Conservation (phyloP, 2,888 invertebrate species). For the Drosophila ochracea region DNA sequence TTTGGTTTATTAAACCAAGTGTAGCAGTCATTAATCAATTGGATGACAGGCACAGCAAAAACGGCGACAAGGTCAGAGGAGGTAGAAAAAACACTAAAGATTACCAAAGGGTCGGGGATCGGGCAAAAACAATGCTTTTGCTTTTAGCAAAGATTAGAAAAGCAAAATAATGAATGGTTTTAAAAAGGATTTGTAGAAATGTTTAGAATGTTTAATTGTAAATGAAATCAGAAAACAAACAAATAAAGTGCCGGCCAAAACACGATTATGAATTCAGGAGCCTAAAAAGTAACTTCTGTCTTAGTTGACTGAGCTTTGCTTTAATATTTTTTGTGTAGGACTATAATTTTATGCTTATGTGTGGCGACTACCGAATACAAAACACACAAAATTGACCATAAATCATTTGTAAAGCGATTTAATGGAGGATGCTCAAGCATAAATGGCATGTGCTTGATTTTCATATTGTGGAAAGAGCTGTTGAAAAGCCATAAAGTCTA, state of each 20-base stretch:
- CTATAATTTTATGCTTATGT: neutral
- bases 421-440: neutral
- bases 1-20: constrained; percentile 27
- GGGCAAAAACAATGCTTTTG: neutral
- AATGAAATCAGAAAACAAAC: neutral
- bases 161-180: neutral
- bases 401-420: neutral
- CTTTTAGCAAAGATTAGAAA: too few relatives aligned
- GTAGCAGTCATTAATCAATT: constrained; percentile 46
- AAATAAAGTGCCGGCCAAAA: neutral
- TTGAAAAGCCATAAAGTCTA: neutral
- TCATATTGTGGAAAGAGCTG: neutral
- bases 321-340: neutral
- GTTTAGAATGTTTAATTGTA: neutral
- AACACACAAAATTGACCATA: neutral
- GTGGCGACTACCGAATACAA: neutral
- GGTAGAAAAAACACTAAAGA: constrained; percentile 4
- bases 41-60: constrained; percentile 23
- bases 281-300: neutral
- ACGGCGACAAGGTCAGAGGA: neutral
- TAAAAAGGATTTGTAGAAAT: neutral
- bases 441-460: too few relatives aligned
- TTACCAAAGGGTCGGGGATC: neutral
- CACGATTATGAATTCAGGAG: neutral
- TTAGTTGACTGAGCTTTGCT: neutral